phyloP scores from a whole-genome alignment of 2,113 vertebrate genomes.

The Oplegnathus fasciatus region DNA sequence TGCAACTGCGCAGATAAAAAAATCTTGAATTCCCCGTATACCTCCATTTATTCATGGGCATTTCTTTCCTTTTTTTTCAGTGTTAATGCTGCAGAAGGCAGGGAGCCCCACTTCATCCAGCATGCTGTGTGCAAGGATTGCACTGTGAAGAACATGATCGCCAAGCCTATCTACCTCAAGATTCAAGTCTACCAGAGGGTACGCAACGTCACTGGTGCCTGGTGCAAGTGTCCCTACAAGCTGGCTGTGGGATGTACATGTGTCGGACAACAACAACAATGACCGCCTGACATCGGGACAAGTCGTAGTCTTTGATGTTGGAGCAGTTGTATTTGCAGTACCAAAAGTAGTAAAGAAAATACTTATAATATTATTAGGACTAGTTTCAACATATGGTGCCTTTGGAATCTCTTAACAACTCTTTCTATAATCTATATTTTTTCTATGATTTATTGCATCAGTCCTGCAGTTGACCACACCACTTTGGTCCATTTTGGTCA shows the following conservation, averaged over 20 bases:
- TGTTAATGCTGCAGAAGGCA: rapidly evolving
- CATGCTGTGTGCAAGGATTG: neutral
- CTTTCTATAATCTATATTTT: too few species aligned
- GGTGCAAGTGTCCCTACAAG: slow-evolving; percentile 43
- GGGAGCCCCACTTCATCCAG: rapidly evolving
- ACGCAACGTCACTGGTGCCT: rapidly evolving
- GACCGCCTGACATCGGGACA: neutral
- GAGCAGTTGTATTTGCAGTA: neutral
- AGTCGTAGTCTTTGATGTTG: neutral
- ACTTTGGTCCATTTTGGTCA: too few species aligned
- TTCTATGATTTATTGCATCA: slow-evolving; percentile 8
- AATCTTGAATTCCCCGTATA: neutral
- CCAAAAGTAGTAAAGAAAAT: neutral
- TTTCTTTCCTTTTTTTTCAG: slow-evolving; percentile 14
- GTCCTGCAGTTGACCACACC: neutral
- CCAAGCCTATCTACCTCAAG: slow-evolving; percentile 10
- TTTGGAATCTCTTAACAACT: neutral
- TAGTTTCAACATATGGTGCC: neutral
- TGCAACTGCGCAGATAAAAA: neutral
- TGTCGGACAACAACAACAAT: neutral
- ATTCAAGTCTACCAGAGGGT: rapidly evolving
- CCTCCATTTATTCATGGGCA: neutral
- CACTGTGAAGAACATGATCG: rapidly evolving
- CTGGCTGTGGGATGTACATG: slow-evolving; percentile 69
- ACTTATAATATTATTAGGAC: neutral